Evolutionary conservation across 1,140 invertebrate species (phyloP).

Genomic region (Papilio polyxenes): DNA sequence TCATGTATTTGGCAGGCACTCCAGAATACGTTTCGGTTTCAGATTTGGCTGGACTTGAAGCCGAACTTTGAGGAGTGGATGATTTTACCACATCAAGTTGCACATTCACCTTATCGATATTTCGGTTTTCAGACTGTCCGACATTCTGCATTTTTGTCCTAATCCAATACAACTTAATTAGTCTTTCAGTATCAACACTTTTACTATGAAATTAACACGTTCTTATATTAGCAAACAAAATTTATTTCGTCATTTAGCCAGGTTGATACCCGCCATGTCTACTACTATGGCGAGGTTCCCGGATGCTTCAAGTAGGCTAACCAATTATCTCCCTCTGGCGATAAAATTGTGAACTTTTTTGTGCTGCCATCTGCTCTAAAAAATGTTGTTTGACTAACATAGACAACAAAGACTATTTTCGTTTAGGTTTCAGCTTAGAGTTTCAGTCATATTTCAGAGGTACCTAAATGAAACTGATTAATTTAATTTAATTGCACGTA

Average conservation of each 20-base stretch:
- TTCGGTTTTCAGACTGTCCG: slow-evolving; percentile 89
- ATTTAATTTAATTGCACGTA: not conserved
- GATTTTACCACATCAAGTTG: slow-evolving; percentile 82
- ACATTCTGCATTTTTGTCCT: slow-evolving; percentile 94
- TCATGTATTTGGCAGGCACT: slow-evolving; percentile 89
- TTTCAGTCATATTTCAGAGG: not conserved
- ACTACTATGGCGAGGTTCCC: slow-evolving; percentile 82
- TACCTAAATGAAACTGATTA: not conserved
- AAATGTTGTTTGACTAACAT: slow-evolving; percentile 56
- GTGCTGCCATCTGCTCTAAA: slow-evolving; percentile 69
- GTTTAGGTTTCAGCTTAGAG: slow-evolving; percentile 36
- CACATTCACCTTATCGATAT: slow-evolving; percentile 86
- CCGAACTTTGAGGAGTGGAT: slow-evolving; percentile 81
- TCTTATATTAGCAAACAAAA: slow-evolving; percentile 80
- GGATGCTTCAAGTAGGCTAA: slow-evolving; percentile 81
- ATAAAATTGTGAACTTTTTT: slow-evolving; percentile 65
- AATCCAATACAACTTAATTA: slow-evolving; percentile 83
- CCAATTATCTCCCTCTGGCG: slow-evolving; percentile 79
- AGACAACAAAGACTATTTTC: slow-evolving; percentile 49
- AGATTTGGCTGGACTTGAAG: slow-evolving; percentile 85
- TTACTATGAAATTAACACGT: slow-evolving; percentile 79
- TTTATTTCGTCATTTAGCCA: slow-evolving; percentile 85
- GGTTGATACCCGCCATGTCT: slow-evolving; percentile 87
- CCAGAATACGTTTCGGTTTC: slow-evolving; percentile 89
- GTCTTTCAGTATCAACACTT: slow-evolving; percentile 81